These are phyloP conservation scores for Lepidochrysops patricia DNA, from an alignment of 2,888 invertebrate species.

Conservation along the genomic window DNA sequence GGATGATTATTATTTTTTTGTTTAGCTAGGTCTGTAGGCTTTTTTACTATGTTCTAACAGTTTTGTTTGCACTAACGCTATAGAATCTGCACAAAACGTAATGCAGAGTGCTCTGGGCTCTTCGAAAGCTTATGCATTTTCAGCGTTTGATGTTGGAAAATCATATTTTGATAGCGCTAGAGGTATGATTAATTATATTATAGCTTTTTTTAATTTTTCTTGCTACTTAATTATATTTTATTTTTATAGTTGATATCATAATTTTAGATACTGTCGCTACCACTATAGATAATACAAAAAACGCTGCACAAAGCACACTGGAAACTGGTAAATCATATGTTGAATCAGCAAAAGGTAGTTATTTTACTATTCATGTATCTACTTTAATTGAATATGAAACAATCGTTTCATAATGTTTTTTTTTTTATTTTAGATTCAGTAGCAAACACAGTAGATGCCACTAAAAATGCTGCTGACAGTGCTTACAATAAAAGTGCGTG, in stretches of 20 bases:
- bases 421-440: constrained; percentile 42
- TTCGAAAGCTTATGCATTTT: constrained; percentile 40
- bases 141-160: constrained; percentile 47
- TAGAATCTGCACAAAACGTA: constrained; percentile 50
- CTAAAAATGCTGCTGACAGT: constrained; percentile 32
- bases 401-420: constrained; percentile 12
- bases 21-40: constrained; percentile 18
- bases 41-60: constrained; percentile 24
- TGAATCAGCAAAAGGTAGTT: constrained; percentile 33
- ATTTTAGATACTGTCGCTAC: constrained; percentile 49
- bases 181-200: constrained; percentile 29
- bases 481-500: constrained; percentile 30
- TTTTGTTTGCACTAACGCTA: constrained; percentile 28
- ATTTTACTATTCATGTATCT: constrained; percentile 12
- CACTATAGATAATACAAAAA: constrained; percentile 59
- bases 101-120: constrained; percentile 42
- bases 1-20: constrained; percentile 14
- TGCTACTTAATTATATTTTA: constrained; percentile 15
- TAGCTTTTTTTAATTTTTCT: constrained; percentile 17
- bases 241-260: constrained; percentile 23
- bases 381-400: constrained; percentile 15
- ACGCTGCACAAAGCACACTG: constrained; percentile 53
- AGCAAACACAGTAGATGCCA: constrained; percentile 42
- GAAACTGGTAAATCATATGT: constrained; percentile 40
- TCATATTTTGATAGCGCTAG: constrained; percentile 47